phyloP scores from a whole-genome alignment of 2,113 vertebrate species.

The Pao palembangensis region DNA sequence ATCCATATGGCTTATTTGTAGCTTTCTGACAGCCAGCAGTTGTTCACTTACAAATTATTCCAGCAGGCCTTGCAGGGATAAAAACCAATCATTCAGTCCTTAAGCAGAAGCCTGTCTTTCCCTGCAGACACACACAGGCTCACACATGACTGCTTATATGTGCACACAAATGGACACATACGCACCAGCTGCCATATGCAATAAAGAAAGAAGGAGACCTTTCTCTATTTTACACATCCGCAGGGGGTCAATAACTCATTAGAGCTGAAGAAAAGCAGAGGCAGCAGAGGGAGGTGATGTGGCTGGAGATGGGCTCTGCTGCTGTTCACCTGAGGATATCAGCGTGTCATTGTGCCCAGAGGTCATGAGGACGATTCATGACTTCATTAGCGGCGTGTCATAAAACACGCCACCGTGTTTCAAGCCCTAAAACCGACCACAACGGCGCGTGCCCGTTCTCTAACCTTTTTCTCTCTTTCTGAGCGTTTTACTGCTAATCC shows the following conservation, averaged over 20 bases:
- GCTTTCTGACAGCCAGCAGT: conserved; percentile 42
- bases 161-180: conserved; percentile 18
- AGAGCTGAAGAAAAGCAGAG: conserved; percentile 46
- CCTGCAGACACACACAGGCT: conserved; percentile 17
- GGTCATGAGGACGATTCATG: conserved; percentile 59
- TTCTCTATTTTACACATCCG: conserved; percentile 64
- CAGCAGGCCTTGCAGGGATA: conserved; percentile 44
- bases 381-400: conserved; percentile 61
- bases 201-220: conserved; percentile 57
- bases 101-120: conserved; percentile 36
- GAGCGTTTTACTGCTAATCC: conserved; percentile 32
- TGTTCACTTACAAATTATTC: conserved; percentile 58
- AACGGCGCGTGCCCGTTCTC: conserved; percentile 8
- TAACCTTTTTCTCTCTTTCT: conserved; percentile 32
- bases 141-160: conserved; percentile 20
- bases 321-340: conserved; percentile 60
- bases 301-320: conserved; percentile 34
- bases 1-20: conserved; percentile 27
- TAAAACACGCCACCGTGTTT: conserved; percentile 44
- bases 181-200: conserved; percentile 56
- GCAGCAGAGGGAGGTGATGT: conserved; percentile 49
- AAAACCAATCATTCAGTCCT: conserved; percentile 45
- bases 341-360: conserved; percentile 51
- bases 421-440: conserved; percentile 26
- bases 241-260: conserved; percentile 75